These are phyloP conservation scores for Oeneis ivallda DNA, from an alignment of 2,888 invertebrate species.

Conservation along the genomic window DNA sequence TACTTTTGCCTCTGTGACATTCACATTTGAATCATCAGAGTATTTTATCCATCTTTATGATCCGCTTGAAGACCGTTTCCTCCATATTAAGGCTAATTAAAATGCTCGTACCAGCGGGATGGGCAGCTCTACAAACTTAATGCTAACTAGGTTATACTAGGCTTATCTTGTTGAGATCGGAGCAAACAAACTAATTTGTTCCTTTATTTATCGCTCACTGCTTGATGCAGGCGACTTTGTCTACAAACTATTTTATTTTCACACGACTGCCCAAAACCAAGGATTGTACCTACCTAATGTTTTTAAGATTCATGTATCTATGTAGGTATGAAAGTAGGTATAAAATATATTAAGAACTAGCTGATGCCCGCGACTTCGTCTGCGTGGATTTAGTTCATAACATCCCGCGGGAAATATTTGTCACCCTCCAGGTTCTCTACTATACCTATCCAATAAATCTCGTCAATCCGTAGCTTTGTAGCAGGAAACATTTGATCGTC, in stretches of 20 bases:
- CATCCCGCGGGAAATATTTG: too few species aligned
- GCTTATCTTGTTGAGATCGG: slow-evolving; percentile 27
- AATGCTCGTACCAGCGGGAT: slow-evolving; percentile 26
- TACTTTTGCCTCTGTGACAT: slow-evolving; percentile 11
- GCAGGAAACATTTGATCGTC: too few species aligned
- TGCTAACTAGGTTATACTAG: slow-evolving; percentile 30
- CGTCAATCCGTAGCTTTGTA: too few species aligned
- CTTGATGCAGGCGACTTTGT: neutral
- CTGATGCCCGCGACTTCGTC: too few species aligned
- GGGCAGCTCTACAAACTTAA: slow-evolving; percentile 28
- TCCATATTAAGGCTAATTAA: slow-evolving; percentile 28
- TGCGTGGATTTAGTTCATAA: too few species aligned
- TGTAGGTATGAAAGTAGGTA: too few species aligned
- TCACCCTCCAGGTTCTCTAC: too few species aligned
- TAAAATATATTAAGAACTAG: too few species aligned
- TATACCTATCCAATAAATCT: too few species aligned
- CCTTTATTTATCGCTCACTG: slow-evolving; percentile 24
- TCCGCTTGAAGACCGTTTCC: slow-evolving; percentile 16
- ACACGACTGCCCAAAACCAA: too few species aligned
- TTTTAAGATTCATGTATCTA: too few species aligned
- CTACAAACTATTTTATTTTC: neutral
- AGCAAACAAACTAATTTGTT: slow-evolving; percentile 31
- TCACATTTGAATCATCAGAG: slow-evolving; percentile 6
- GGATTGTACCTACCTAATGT: too few species aligned
- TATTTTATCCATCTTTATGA: slow-evolving; percentile 22